Evolutionary conservation across 64 coral and sea anemone species (phyloP).

Genomic region (Montipora cactus): DNA sequence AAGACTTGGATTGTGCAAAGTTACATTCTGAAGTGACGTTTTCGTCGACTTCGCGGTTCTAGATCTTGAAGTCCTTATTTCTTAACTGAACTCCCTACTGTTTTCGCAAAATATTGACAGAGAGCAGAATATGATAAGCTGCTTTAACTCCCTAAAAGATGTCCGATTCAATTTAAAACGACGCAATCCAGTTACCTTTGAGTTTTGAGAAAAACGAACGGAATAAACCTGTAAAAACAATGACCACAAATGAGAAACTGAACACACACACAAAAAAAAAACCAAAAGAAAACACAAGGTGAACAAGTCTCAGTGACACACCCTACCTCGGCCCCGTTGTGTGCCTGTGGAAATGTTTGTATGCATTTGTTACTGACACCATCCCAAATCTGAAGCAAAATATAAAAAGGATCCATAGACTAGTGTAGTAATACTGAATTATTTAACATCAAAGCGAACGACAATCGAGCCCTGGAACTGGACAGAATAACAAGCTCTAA

Average conservation of each 20-base stretch:
- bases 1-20: too few species aligned
- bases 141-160: too few species aligned
- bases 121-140: too few species aligned
- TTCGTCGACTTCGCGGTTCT: too few species aligned
- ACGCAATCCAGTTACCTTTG: constrained; percentile 69
- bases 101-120: too few species aligned
- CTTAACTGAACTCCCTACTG: too few species aligned
- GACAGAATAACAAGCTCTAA: too few species aligned
- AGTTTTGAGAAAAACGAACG: constrained; percentile 91
- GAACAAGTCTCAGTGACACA: background rate
- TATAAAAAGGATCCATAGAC: background rate
- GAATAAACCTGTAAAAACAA: constrained; percentile 77
- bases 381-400: constrained; percentile 88
- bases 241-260: background rate
- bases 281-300: background rate
- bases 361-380: constrained; percentile 96
- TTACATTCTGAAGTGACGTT: too few species aligned
- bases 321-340: constrained; percentile 89
- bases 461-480: background rate
- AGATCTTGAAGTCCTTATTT: too few species aligned
- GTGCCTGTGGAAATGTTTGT: constrained; percentile 90
- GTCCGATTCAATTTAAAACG: background rate
- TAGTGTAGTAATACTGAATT: too few species aligned
- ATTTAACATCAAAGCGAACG: background rate
- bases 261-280: background rate